Conservation (phyloP, 1,140 invertebrate species). For the Philaenus spumarius region DNA sequence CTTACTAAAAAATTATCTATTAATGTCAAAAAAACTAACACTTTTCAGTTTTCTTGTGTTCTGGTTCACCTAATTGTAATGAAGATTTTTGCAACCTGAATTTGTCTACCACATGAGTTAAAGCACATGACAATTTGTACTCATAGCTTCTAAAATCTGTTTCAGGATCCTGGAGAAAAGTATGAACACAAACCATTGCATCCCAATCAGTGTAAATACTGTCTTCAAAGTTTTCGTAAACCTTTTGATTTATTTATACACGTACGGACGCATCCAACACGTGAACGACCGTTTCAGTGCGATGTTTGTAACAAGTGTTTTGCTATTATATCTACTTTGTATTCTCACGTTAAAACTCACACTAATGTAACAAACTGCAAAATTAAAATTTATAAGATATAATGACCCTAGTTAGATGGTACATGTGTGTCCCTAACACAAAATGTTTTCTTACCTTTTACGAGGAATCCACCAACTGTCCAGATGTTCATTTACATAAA, state of each 20-base stretch:
- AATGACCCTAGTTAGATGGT: too few relatives aligned
- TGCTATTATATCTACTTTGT: constrained; percentile 57
- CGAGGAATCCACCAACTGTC: too few relatives aligned
- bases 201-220: constrained; percentile 48
- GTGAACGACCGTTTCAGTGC: constrained; percentile 60
- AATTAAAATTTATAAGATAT: too few relatives aligned
- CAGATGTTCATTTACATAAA: too few relatives aligned
- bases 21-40: too few relatives aligned
- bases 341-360: constrained; percentile 54
- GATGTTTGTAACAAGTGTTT: constrained; percentile 56
- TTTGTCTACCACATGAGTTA: background rate
- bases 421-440: too few relatives aligned
- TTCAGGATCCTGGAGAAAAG: constrained; percentile 20
- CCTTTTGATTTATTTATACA: constrained; percentile 47
- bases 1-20: too few relatives aligned
- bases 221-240: constrained; percentile 48
- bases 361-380: too few relatives aligned
- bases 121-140: background rate
- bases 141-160: background rate
- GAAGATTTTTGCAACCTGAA: too few relatives aligned
- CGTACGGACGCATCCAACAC: constrained; percentile 55
- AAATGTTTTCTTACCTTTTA: too few relatives aligned
- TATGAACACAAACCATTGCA: constrained; percentile 35
- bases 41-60: too few relatives aligned
- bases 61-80: too few relatives aligned